Percentiles rank a stretch among this genome's conserved stretches.
phyloP scores from a whole-genome alignment of 2,888 invertebrate genomes.

The Leucophenga montana region DNA sequence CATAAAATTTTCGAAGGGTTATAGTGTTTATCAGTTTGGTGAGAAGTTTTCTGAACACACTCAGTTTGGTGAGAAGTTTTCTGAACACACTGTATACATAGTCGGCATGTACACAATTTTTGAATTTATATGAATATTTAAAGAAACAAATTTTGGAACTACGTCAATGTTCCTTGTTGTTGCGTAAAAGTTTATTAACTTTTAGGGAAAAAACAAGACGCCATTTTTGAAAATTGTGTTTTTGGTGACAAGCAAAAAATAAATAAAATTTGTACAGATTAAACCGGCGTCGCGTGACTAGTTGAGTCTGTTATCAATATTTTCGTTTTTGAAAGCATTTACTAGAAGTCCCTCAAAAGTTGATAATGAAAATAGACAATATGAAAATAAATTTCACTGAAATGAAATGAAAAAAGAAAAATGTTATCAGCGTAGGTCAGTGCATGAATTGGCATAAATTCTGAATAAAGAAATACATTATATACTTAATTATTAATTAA shows the following conservation, averaged over 20 bases:
- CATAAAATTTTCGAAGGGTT: too few species aligned
- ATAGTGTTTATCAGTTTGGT: too few species aligned
- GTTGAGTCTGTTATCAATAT: too few species aligned
- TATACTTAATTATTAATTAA: slow-evolving; percentile 45
- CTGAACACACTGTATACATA: too few species aligned
- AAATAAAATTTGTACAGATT: too few species aligned
- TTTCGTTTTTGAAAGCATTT: too few species aligned
- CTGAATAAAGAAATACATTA: slow-evolving; percentile 25
- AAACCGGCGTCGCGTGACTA: too few species aligned
- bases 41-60: too few species aligned
- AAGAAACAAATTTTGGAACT: neutral
- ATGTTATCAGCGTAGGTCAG: slow-evolving; percentile 43
- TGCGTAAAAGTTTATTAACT: neutral
- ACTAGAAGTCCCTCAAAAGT: neutral
- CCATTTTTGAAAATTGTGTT: neutral
- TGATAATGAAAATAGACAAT: slow-evolving; percentile 9
- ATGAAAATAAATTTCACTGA: neutral
- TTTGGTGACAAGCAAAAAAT: slow-evolving; percentile 7
- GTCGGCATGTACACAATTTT: too few species aligned
- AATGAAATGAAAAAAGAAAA: neutral
- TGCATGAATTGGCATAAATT: slow-evolving; percentile 35
- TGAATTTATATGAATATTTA: neutral
- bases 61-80: too few species aligned
- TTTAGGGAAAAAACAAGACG: neutral
- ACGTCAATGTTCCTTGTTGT: neutral